Evolutionary conservation across 2,888 invertebrate species (phyloP).

Genomic region (Acleris emargana): DNA sequence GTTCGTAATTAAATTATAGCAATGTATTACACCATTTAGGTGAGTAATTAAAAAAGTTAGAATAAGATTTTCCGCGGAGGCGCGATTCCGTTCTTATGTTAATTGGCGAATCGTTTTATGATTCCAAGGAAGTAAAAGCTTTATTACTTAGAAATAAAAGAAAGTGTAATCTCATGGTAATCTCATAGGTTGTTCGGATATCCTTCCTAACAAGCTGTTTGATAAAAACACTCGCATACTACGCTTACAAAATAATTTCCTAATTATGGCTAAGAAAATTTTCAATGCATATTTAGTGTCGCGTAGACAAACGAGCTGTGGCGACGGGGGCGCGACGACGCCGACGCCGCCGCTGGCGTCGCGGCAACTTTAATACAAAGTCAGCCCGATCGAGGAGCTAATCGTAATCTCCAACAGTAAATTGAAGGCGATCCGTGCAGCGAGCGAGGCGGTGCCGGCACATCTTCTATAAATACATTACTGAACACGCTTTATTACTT

Average conservation of each 20-base stretch:
- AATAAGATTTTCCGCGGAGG: slow-evolving; percentile 43
- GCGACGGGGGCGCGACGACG: slow-evolving; percentile 5
- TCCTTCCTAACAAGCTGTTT: slow-evolving; percentile 5
- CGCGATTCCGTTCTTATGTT: slow-evolving; percentile 21
- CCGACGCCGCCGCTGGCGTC: slow-evolving; percentile 15
- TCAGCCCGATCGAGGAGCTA: slow-evolving; percentile 56
- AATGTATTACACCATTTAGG: slow-evolving; percentile 62
- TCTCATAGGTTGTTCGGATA: background rate
- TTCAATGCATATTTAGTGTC: background rate
- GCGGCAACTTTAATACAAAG: slow-evolving; percentile 48
- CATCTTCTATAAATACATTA: slow-evolving; percentile 80
- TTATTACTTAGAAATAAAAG: slow-evolving; percentile 12
- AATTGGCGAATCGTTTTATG: slow-evolving; percentile 18
- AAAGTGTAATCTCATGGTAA: background rate
- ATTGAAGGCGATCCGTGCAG: slow-evolving; percentile 69
- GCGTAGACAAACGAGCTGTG: background rate
- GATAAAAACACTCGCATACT: slow-evolving; percentile 1
- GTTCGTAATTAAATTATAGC: slow-evolving; percentile 59
- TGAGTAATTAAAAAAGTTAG: slow-evolving; percentile 59
- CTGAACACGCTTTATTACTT: slow-evolving; percentile 81
- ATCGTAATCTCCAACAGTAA: slow-evolving; percentile 68
- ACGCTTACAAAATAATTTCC: background rate
- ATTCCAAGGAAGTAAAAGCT: background rate
- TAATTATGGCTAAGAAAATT: slow-evolving; percentile 17
- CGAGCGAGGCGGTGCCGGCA: slow-evolving; percentile 57